Percentiles rank a stretch among this genome's conserved stretches.
Conservation (phyloP, 2,888 invertebrate genomes). For the Erynnis tages region DNA sequence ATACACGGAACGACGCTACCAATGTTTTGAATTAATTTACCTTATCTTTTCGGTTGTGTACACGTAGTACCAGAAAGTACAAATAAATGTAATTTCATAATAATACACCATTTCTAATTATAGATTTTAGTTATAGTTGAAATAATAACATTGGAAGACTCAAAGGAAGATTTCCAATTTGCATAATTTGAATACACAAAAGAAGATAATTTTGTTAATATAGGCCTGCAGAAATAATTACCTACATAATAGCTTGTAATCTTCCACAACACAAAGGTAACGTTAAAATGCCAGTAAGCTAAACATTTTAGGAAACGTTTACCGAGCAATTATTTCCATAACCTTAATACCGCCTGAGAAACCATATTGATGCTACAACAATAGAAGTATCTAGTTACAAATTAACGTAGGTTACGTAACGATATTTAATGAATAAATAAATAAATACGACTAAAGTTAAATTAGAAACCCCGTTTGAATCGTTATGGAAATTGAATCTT, state of each 20-base stretch:
- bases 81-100: not conserved
- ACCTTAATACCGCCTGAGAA: conserved; percentile 15
- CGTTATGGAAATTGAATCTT: not conserved
- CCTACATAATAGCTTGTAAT: not conserved
- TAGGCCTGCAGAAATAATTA: no score
- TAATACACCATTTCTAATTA: not conserved
- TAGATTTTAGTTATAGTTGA: not conserved
- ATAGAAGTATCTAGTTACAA: conserved; percentile 14
- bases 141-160: not conserved
- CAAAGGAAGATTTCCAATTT: not conserved
- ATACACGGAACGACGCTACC: not conserved
- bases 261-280: not conserved
- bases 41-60: not conserved
- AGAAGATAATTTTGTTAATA: no score
- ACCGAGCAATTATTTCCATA: conserved; percentile 6
- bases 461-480: no score
- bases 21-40: conserved; percentile 7
- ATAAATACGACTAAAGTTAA: no score
- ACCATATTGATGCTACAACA: conserved; percentile 9
- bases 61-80: not conserved
- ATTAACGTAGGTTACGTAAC: conserved; percentile 2
- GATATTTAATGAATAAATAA: no score
- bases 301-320: conserved; percentile 4
- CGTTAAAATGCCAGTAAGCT: not conserved
- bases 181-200: no score